A percentile compares a stretch with the other conserved stretches of the same genome.
Evolutionary conservation across 2,113 vertebrate genomes (phyloP).

Genomic region (Egretta garzetta): DNA sequence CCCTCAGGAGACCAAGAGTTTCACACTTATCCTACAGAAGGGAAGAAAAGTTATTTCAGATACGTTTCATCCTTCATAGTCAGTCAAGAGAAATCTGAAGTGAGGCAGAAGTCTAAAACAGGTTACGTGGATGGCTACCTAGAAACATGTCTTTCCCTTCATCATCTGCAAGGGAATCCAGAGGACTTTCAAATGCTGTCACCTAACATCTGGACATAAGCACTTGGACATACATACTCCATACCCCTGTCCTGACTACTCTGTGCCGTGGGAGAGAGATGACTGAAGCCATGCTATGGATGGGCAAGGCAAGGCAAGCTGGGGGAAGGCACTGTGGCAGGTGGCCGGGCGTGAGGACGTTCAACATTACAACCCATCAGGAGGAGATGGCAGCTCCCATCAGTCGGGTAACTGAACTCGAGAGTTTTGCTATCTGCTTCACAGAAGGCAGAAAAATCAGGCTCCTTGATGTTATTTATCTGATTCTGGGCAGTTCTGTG

Average conservation of each 20-base stretch:
- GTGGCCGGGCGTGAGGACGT: not conserved
- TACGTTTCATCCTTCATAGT: fast-evolving
- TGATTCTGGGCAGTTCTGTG: not conserved
- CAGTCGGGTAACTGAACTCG: not conserved
- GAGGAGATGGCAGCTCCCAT: not conserved
- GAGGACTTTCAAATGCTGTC: not conserved
- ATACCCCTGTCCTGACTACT: not conserved
- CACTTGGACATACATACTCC: no score
- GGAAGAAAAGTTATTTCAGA: not conserved
- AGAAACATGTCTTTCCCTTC: not conserved
- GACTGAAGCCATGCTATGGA: fast-evolving
- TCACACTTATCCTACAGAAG: not conserved
- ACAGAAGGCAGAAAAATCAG: not conserved
- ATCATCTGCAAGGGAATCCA: not conserved
- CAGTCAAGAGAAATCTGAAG: not conserved
- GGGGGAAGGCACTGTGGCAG: not conserved
- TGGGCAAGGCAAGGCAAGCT: not conserved
- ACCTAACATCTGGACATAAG: not conserved
- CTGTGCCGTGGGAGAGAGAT: not conserved
- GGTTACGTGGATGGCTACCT: not conserved
- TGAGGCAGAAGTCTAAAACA: not conserved
- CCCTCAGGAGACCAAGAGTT: not conserved
- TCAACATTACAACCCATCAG: not conserved
- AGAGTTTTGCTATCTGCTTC: not conserved
- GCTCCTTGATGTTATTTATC: not conserved